A percentile compares a stretch with the other conserved stretches of the same genome.
Conservation (phyloP, 2,888 invertebrate species). For the Volucella inflata region DNA sequence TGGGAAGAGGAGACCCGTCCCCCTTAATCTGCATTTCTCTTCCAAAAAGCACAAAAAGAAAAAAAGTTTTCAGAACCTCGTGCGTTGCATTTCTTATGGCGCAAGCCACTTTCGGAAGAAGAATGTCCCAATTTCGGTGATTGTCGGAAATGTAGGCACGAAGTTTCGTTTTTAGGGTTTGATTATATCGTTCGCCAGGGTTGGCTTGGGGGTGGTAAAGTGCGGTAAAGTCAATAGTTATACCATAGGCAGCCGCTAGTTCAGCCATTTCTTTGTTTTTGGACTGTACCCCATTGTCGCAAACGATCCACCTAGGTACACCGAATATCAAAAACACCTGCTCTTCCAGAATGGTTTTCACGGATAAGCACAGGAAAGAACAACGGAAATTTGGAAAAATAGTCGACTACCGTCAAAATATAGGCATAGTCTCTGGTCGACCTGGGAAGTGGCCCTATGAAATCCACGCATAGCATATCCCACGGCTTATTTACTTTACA, state of each 20-base stretch:
- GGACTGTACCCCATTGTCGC: constrained; percentile 28
- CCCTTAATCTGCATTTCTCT: constrained; percentile 19
- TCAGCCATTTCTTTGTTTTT: not conserved
- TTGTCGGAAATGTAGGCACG: constrained; percentile 34
- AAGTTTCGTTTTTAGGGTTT: constrained; percentile 12
- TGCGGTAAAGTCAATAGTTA: constrained; percentile 6
- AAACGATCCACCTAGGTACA: no score
- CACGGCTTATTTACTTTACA: constrained; percentile 25
- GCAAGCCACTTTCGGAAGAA: constrained; percentile 20
- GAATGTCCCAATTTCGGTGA: constrained; percentile 31
- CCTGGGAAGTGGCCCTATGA: no score
- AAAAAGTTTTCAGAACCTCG: constrained; percentile 9
- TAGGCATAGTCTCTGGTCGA: no score
- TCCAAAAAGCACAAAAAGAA: constrained; percentile 16
- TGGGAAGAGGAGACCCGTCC: not conserved
- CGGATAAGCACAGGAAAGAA: no score
- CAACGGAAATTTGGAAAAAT: no score
- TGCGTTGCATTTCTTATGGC: constrained; percentile 27
- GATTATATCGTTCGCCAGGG: constrained; percentile 17
- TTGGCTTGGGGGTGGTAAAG: constrained; percentile 42
- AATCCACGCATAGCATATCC: no score
- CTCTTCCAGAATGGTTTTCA: no score
- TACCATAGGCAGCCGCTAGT: not conserved
- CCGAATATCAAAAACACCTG: no score
- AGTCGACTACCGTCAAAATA: no score